Base-by-base conservation (phyloP, 1,140 invertebrate species). In the Cotesia typhae region DNA sequence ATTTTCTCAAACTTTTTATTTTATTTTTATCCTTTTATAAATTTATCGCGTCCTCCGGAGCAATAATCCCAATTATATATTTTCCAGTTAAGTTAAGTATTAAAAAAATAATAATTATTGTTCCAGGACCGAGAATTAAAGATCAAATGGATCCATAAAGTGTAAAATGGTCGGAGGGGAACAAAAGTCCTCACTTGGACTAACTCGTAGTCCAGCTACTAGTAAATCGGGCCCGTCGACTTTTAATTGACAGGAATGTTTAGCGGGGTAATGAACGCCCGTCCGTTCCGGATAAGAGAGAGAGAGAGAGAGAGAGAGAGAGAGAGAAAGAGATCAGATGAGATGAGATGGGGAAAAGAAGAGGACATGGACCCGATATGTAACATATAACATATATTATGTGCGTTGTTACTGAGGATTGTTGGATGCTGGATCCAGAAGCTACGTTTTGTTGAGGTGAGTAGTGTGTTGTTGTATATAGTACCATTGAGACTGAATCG, bases 181-280 rank as follows among this genome's bases (percentile, higher is more conserved):
- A 47, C 10, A 6, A 5, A 9, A 47, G 41, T 47, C 41, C 41
- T 28, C 28, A 52, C 51, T 52, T 52, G 51, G 41, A 10, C 6
- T 6, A 47, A 47, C 41, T 9, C 41, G 6, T 10, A 10, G 10
- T 47, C 41, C 6, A 63, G 75, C 75, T 71, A 78, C 74, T 75
- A 79, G 80, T 84, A 85, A 85, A 85, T 85, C 82, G 81, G 75
- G 76, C 67, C 74, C 76, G 77, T 78, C 80, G 79, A 83, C 81
- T 84, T 84, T 85, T 85, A 87, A 87, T 86, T 85, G 84, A 85
- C 85, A 86, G 82, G 74, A 85, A 85, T 84, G 84, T 86, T 85
- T 84, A 84, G 82, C 84, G 78, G 47, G 38, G 80, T 85, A 86
- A 85, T 84, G 81, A 85, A 84, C 81, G 80, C 78, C 73, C 37